Percentiles rank a stretch among this genome's conserved stretches.
phyloP scores from a whole-genome alignment of 2,888 invertebrate species.

The Biston betularia region DNA sequence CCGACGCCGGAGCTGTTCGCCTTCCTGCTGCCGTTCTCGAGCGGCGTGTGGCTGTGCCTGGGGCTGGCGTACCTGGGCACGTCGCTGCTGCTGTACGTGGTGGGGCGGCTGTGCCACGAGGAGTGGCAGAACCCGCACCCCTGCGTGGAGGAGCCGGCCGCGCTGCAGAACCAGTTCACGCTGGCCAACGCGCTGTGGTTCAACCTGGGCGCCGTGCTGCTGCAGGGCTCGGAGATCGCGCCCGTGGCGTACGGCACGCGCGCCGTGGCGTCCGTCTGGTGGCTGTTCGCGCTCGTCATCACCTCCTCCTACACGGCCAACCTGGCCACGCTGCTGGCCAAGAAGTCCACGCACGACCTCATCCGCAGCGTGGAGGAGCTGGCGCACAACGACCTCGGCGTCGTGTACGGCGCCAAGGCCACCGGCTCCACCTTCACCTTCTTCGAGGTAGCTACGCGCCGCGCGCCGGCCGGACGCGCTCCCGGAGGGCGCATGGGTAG shows the following conservation, averaged over 20 bases:
- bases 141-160: slow-evolving; percentile 92
- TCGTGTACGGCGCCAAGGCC: slow-evolving; percentile 94
- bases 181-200: slow-evolving; percentile 96
- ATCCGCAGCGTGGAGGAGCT: slow-evolving; percentile 93
- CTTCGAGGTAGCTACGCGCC: slow-evolving; percentile 88
- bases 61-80: slow-evolving; percentile 93
- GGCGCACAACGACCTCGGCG: slow-evolving; percentile 90
- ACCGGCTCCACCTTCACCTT: slow-evolving; percentile 96
- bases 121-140: slow-evolving; percentile 97
- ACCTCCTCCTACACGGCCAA: slow-evolving; percentile 96
- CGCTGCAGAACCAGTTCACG: slow-evolving; percentile 94
- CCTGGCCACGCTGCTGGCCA: slow-evolving; percentile 95
- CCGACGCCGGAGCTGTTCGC: slow-evolving; percentile 95
- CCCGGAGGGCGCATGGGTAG: too few species aligned
- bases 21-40: slow-evolving; percentile 95
- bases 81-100: slow-evolving; percentile 92
- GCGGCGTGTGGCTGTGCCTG: slow-evolving; percentile 93
- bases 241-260: slow-evolving; percentile 95
- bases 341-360: slow-evolving; percentile 89
- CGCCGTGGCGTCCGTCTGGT: slow-evolving; percentile 94
- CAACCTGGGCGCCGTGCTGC: slow-evolving; percentile 93
- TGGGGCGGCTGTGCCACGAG: slow-evolving; percentile 93
- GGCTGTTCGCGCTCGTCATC: slow-evolving; percentile 95
- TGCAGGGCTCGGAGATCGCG: slow-evolving; percentile 95
- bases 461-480: too few species aligned